Conservation (phyloP, 2,113 vertebrate genomes). For the Penelope pileata region DNA sequence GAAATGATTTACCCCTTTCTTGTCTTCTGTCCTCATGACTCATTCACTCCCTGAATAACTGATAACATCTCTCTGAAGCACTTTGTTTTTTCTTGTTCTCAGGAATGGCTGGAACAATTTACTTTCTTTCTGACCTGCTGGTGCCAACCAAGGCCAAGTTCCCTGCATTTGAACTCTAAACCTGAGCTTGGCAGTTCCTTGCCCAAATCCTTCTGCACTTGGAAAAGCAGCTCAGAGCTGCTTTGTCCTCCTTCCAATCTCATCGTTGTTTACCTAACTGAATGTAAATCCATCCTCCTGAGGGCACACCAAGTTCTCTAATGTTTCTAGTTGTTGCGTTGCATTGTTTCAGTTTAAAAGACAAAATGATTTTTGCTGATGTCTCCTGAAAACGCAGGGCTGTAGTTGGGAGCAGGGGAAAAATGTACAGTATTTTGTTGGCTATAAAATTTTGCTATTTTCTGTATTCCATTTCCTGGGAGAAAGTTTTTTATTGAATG, state of each 20-base stretch:
- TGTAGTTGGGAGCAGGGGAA: not conserved
- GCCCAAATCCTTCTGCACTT: conserved; percentile 7
- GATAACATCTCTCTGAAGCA: not conserved
- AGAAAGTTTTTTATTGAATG: conserved; percentile 1
- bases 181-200: not conserved
- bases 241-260: conserved; percentile 6
- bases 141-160: conserved; percentile 89
- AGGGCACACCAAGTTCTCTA: conserved; percentile 4
- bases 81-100: conserved; percentile 1
- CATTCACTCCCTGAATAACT: not conserved
- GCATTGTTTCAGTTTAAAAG: not conserved
- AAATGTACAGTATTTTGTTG: conserved; percentile 39
- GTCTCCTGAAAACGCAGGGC: not conserved
- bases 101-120: conserved; percentile 98
- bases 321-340: not conserved
- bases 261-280: not conserved
- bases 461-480: conserved; percentile 3
- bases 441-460: conserved; percentile 37
- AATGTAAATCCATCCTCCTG: not conserved
- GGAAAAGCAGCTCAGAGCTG: not conserved
- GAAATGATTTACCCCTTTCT: not conserved
- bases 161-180: conserved; percentile 92
- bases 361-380: not conserved
- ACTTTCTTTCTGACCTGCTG: conserved; percentile 92
- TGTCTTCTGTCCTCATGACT: not conserved